Conservation (phyloP, 2,888 invertebrate species). For the Chymomyza amoena region DNA sequence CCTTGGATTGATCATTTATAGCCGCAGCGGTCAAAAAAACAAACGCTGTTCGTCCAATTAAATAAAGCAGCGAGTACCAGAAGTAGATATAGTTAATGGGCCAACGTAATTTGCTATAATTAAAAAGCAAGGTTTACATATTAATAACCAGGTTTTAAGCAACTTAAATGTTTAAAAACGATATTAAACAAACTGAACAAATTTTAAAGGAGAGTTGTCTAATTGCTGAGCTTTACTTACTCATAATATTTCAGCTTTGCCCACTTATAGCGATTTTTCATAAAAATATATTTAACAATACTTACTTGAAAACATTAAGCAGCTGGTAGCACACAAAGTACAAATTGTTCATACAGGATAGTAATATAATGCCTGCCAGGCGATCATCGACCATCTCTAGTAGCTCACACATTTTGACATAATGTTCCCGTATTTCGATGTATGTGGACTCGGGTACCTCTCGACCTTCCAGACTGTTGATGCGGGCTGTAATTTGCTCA, state of each 20-base stretch:
- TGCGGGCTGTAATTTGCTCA: conserved; percentile 81
- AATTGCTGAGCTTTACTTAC: too few relatives aligned
- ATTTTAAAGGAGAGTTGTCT: too few relatives aligned
- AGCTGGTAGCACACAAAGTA: conserved; percentile 88
- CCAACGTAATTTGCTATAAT: conserved; percentile 75
- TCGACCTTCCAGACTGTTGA: conserved; percentile 62
- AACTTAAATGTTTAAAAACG: too few relatives aligned
- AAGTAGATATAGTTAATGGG: conserved; percentile 80
- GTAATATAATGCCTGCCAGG: conserved; percentile 83
- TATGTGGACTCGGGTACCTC: conserved; percentile 79
- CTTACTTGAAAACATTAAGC: conserved; percentile 80
- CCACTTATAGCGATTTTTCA: neutral
- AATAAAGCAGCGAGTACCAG: conserved; percentile 81
- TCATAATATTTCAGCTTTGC: too few relatives aligned
- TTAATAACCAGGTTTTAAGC: too few relatives aligned
- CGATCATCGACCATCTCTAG: conserved; percentile 82
- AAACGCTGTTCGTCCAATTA: conserved; percentile 80
- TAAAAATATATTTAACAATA: conserved; percentile 15
- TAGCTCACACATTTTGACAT: conserved; percentile 83
- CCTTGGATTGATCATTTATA: conserved; percentile 81
- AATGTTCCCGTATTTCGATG: conserved; percentile 84
- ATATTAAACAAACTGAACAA: too few relatives aligned
- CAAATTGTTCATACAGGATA: conserved; percentile 85
- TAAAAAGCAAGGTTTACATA: too few relatives aligned
- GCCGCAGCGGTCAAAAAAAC: conserved; percentile 81